A percentile compares a stretch with the other conserved stretches of the same genome.
Evolutionary conservation across 2,113 vertebrate species (phyloP).

Genomic region (Chloropsis hardwickii): DNA sequence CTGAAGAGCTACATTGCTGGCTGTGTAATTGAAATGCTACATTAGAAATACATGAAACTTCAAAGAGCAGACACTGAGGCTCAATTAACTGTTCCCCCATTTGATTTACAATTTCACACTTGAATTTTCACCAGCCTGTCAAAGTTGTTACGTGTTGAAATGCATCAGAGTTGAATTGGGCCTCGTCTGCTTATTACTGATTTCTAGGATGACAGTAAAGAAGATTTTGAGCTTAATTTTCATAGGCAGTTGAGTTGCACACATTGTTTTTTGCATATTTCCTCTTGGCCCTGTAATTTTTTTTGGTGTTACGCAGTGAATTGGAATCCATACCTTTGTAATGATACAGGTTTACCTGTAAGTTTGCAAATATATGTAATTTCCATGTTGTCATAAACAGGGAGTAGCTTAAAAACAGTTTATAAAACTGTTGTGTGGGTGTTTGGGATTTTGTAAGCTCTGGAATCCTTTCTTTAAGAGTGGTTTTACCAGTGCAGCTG

Average conservation of each 20-base stretch:
- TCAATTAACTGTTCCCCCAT: not conserved
- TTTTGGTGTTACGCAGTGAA: not conserved
- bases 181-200: not conserved
- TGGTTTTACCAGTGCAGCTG: not conserved
- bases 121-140: not conserved
- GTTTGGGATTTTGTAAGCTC: not conserved
- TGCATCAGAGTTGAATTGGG: not conserved
- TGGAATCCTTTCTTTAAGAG: not conserved
- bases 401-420: not conserved
- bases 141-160: not conserved
- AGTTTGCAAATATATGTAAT: rapidly evolving
- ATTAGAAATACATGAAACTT: not conserved
- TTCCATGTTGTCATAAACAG: not conserved
- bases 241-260: not conserved
- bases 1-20: not conserved
- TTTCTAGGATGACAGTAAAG: not conserved
- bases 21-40: not conserved
- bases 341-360: not conserved
- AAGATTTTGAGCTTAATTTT: not conserved
- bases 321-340: not conserved
- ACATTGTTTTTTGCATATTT: rapidly evolving
- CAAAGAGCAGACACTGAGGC: not conserved
- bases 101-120: not conserved
- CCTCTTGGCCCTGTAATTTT: not conserved
- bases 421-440: not conserved